Evolutionary conservation across 2,113 vertebrate genomes (phyloP), one percentile per base, ranked within the genome.

Genomic region (Proterorhinus semilunaris): DNA sequence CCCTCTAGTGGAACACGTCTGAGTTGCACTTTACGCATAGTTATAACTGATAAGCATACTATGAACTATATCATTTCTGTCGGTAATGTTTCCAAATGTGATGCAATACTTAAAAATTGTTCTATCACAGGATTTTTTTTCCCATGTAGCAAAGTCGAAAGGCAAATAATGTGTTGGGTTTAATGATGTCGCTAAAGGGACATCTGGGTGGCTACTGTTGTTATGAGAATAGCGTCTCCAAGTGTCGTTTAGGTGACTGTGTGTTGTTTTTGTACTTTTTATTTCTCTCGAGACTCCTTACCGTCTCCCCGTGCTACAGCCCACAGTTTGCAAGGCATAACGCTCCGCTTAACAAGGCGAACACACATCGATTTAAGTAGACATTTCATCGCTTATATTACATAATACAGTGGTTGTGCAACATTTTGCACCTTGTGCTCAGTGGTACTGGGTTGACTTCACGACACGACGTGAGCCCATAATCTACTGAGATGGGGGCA

Each of bases 11-110:
- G 78, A 72, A 80, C 71, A 68, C 10, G 66, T 88, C 83, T 77
- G 36, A 76, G 78, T 86, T 80, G 82, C 87, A 89, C 88, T 89
- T 89, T 83, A 84, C 55, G 53, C 58, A 59, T 78, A 45, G 15
- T 70, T 75, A 79, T 47, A 11, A 1, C 64, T 55, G 27, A 51
- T n/a, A 61, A 71, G 6, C n/a, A 13, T 36, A 55, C 27, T 6
- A 6, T 58, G 13, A 58, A 7, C 17, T 12, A 1, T 10, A 1
- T 11, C 5, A 46, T 69, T 64, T 69, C 45, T n/a, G 10, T 43
- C 8, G 51, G 64, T 78, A 64, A 66, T 80, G 67, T 71, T 82
- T 73, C 49, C 59, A 51, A 16, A 48, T 65, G 65, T 87, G 63
- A 89, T 76, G 75, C 84, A 86, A 86, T 79, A 87, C 72, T 69